These are phyloP conservation scores for Gambusia yucatana DNA, from an alignment of 2,797 vertebrate genomes.

Conservation along the genomic window DNA sequence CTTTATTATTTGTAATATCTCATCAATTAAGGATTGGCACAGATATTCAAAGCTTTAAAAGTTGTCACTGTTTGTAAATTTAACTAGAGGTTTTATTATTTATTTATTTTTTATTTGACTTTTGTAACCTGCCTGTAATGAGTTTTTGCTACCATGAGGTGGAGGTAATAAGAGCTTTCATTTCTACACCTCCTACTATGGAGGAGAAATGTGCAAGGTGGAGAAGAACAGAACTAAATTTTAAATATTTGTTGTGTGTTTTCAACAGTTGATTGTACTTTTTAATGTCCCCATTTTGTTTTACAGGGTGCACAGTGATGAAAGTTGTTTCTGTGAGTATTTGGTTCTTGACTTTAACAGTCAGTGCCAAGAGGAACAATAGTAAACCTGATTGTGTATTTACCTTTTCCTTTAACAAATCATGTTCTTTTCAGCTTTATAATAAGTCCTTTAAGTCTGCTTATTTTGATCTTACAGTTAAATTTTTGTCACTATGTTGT, in stretches of 20 bases:
- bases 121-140: not conserved
- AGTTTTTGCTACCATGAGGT: not conserved
- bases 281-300: too few species aligned
- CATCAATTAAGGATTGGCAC: not conserved
- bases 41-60: not conserved
- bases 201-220: not conserved
- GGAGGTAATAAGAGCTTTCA: not conserved
- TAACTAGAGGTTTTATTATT: not conserved
- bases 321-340: not conserved
- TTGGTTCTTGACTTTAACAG: not conserved
- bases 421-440: not conserved
- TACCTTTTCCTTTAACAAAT: not conserved
- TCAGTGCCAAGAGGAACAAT: not conserved
- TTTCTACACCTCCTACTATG: too few species aligned
- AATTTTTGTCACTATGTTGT: not conserved
- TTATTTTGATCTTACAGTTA: not conserved
- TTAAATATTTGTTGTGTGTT: not conserved
- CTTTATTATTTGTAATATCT: not conserved
- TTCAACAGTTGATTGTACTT: not conserved
- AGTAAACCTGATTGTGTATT: not conserved
- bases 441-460: not conserved
- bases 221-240: not conserved
- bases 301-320: too few species aligned
- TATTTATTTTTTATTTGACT: not conserved
- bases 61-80: not conserved